Percentiles rank a stretch among this genome's conserved stretches.
Conservation (phyloP, 2,113 vertebrate genomes). For the Pao palembangensis region DNA sequence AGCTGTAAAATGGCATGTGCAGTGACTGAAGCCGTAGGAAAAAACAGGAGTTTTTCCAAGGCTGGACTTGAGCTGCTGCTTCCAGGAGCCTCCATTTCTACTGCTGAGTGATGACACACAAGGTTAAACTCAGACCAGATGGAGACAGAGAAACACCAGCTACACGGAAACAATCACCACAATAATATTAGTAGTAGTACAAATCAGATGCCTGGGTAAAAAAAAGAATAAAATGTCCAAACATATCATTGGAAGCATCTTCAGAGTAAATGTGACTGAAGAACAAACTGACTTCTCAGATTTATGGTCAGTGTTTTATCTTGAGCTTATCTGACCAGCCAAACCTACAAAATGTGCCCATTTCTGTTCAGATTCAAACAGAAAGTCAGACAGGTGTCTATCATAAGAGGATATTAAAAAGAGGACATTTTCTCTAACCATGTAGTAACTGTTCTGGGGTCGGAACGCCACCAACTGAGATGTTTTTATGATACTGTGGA, state of each 20-base stretch:
- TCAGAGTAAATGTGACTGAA: too few relatives aligned
- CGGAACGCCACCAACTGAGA: too few relatives aligned
- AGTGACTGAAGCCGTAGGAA: slow-evolving; percentile 17
- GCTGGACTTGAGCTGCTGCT: slow-evolving; percentile 36
- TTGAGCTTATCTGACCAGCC: too few relatives aligned
- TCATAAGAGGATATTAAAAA: too few relatives aligned
- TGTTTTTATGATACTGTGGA: too few relatives aligned
- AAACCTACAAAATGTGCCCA: too few relatives aligned
- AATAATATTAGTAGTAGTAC: slow-evolving; percentile 4
- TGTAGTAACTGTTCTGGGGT: too few relatives aligned
- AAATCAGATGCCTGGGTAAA: slow-evolving; percentile 49
- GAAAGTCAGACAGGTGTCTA: too few relatives aligned
- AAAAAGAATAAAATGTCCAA: slow-evolving; percentile 13
- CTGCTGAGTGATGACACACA: slow-evolving; percentile 45
- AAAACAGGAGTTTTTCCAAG: slow-evolving; percentile 38
- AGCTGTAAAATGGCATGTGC: slow-evolving; percentile 17
- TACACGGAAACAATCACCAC: slow-evolving; percentile 3
- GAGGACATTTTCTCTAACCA: too few relatives aligned
- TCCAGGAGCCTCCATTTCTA: slow-evolving; percentile 45
- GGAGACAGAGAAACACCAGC: slow-evolving; percentile 29
- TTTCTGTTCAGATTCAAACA: too few relatives aligned
- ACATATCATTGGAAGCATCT: slow-evolving; percentile 1
- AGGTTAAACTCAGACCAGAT: slow-evolving; percentile 59
- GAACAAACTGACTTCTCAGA: too few relatives aligned
- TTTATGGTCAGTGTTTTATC: too few relatives aligned